Evolutionary conservation across 2,888 invertebrate species (phyloP).

Genomic region (Drosophila falleni): DNA sequence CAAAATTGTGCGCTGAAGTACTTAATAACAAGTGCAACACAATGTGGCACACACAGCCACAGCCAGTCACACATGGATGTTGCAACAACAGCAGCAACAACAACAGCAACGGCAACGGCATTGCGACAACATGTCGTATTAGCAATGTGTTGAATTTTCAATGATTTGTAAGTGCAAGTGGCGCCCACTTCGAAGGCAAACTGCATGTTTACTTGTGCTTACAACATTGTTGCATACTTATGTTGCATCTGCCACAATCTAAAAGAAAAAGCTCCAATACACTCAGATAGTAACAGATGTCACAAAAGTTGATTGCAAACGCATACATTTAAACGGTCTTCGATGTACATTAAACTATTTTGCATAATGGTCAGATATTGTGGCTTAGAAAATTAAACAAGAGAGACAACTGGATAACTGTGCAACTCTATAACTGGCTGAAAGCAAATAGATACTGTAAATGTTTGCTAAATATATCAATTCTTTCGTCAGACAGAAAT

Average conservation of each 20-base stretch:
- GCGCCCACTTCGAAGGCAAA: conserved; percentile 54
- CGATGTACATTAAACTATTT: conserved; percentile 57
- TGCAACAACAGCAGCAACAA: conserved; percentile 14
- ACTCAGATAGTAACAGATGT: conserved; percentile 23
- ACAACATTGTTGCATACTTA: conserved; percentile 50
- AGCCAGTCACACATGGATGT: conserved; percentile 9
- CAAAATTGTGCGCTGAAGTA: conserved; percentile 77
- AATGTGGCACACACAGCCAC: conserved; percentile 66
- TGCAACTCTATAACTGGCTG: not conserved
- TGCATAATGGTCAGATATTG: conserved; percentile 49
- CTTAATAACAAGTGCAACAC: conserved; percentile 80
- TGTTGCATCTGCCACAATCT: conserved; percentile 26
- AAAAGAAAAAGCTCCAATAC: conserved; percentile 32
- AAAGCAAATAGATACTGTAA: not conserved
- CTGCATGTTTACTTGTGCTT: conserved; percentile 7
- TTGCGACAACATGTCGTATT: conserved; percentile 72
- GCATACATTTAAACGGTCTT: conserved; percentile 61
- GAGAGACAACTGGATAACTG: conserved; percentile 17
- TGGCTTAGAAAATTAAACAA: conserved; percentile 5
- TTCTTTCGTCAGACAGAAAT: not conserved
- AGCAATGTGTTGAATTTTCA: conserved; percentile 79
- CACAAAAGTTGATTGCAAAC: conserved; percentile 48
- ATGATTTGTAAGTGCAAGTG: conserved; percentile 72
- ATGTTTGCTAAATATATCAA: not conserved
- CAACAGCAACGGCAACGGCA: conserved; percentile 18